Base-by-base conservation (phyloP, 53 echinoderm and acorn worm species). In the Echinarachnius parma region DNA sequence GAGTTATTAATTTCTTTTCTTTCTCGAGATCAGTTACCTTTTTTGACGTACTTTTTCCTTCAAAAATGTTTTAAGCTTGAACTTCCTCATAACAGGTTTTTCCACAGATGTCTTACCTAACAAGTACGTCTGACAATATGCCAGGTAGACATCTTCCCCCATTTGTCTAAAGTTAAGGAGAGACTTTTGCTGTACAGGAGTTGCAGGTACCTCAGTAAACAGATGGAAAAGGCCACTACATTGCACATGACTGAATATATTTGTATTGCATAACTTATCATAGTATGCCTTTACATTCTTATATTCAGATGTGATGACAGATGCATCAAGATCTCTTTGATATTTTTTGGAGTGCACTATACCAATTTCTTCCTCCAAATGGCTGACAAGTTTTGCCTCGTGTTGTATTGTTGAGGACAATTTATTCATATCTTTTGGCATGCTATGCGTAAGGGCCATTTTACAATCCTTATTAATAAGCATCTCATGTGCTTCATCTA, bases 401-500 rank as follows among this genome's bases (percentile, higher is more conserved):
- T 59, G 74, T 48, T 77, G 29, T 11, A 86, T 18, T 3, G 77
- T 86, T 31, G 35, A 31, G 5, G 62, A 62, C 21, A 76, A 31
- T 25, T 55, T 65, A 34, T 75, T 54, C 47, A 81, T 86, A 11
- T 81, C 76, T 28, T 32, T 37, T 25, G 86, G 86, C 11, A 76
- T 30, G 55, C 68, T 75, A 34, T 76, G 66, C 1, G 75, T 42
- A 18, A 81, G 52, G 18, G 66, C 69, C 37, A 48, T 79, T 66
- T 88, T 79, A 25, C 60, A 57, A 34, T 89, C 62, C 62, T 84
- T 89, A 48, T 89, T 84, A 2, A 89, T 89, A 3, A 84, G 27
- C 76, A 80, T 80, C 30, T 89, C 84, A 77, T 89, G 89, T 2
- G 55, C 68, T 71, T 89, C 84, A 89, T 89, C 89, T 20, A 81